Conservation (phyloP, 2,113 vertebrate genomes). For the Gambusia holbrooki region DNA sequence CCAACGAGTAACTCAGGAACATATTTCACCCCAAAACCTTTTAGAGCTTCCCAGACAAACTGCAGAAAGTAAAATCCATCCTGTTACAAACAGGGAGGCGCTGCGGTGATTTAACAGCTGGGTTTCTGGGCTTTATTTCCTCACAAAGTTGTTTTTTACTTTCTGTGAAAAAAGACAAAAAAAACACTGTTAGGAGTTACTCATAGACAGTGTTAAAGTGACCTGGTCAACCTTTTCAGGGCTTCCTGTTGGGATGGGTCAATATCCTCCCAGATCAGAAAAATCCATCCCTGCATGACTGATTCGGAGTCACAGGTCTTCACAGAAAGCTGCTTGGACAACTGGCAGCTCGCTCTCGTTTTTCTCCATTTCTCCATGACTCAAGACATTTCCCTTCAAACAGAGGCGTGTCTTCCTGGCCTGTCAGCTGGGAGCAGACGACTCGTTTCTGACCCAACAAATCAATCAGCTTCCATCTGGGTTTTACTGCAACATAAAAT, state of each 20-base stretch:
- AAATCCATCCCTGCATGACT: conserved; percentile 49
- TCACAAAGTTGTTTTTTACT: not conserved
- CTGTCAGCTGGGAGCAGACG: conserved; percentile 34
- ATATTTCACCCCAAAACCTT: too few species aligned
- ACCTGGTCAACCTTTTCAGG: conserved; percentile 44
- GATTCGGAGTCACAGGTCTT: conserved; percentile 54
- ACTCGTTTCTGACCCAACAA: conserved; percentile 37
- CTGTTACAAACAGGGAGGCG: too few species aligned
- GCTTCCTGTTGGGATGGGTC: conserved; percentile 50
- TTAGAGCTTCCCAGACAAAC: too few species aligned
- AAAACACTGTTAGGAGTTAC: conserved; percentile 25
- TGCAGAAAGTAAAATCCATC: too few species aligned
- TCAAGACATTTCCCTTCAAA: conserved; percentile 51
- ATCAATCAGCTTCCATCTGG: conserved; percentile 5
- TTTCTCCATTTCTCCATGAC: conserved; percentile 69
- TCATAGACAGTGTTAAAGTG: conserved; percentile 47
- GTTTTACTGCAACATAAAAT: not conserved
- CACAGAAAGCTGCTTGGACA: conserved; percentile 68
- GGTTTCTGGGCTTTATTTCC: too few species aligned
- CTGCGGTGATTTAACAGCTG: too few species aligned
- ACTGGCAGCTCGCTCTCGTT: conserved; percentile 68
- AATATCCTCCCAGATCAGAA: conserved; percentile 48
- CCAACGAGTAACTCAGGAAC: too few species aligned
- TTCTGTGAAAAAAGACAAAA: not conserved
- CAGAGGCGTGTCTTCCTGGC: conserved; percentile 43